Evolutionary conservation across 2,888 invertebrate genomes (phyloP), one percentile per base, ranked within the genome.

Genomic region (Deilephila elpenor): DNA sequence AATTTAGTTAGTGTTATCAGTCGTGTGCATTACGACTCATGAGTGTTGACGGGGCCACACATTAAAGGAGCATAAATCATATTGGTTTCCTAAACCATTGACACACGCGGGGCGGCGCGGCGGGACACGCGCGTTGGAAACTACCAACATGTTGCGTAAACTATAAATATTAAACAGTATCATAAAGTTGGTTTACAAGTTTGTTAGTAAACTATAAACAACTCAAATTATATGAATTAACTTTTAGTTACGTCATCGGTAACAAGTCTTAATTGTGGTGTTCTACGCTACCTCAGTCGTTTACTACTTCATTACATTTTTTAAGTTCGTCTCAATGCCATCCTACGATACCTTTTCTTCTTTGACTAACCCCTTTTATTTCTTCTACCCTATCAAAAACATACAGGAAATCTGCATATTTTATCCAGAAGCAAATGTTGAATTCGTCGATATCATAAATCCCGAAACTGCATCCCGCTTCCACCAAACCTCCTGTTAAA

Each of bases 61-160:
- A 67, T 73, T 72, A 59, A 72, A 67, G 64, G 71, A 70, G n/a
- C 59, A 71, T 71, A 51, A 70, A 67, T 60, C 67, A 67, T 67
- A 51, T 20, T 51, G 56, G 19, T 56, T 67, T 51, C 44, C 67
- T 6, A 51, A 67, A 51, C 51, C 1, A 67, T 67, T 51, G 67
- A 25, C 67, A 44, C 44, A 51, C 51, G 44, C 11, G 14, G 25
- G 25, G 44, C 20, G 14, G 25, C 44, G 44, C 20, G 67, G 25
- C 11, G 14, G n/a, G 51, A 14, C 5, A 20, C 20, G 25, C 44
- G 44, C 20, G 67, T 51, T 37, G 62, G 37, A 34, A 62, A n/a
- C 32, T 7, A 19, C 34, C 3, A 56, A n/a, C n/a, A 25, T 51
- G 25, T 67, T 67, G 51, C 14, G 67, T 51, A 67, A 67, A 51